Evolutionary conservation across 64 coral and sea anemone genomes (phyloP), one percentile per base, ranked within the genome.

Genomic region (Porites australiensis): DNA sequence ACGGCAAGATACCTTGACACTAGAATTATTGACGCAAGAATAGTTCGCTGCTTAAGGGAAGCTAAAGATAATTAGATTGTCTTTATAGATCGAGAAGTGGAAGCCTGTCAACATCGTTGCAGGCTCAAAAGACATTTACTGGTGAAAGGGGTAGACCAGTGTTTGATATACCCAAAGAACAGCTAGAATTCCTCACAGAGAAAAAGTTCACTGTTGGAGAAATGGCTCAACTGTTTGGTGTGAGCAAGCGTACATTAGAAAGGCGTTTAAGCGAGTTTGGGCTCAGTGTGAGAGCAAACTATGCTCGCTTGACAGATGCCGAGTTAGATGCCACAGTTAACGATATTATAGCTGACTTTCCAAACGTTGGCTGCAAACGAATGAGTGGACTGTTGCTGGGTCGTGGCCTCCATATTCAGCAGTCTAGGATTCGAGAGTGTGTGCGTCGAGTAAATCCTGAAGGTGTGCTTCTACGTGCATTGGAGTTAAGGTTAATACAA

Each of bases 181-280:
- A 90, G 77, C n/a, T 90, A 59, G 22, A 90, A 68, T 90, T 90
- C 53, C 51, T 90, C 20, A 58, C 77, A 61, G 87, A 79, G 75
- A 77, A 77, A 77, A 13, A 62, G 54, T 89, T 89, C 19, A 78
- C 58, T 66, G 47, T n/a, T 90, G 54, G 47, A 15, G 89, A 90
- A 78, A 82, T 82, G 19, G 89, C 89, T 86, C 65, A 44, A 65
- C 50, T 86, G 72, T 77, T 92, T 77, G 81, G 90, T 50, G 72
- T 86, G 45, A 77, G 21, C 62, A 79, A 86, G 50, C 74, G 68
- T 58, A 83, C 89, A 47, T 23, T 91, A 18, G 59, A 83, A 70
- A 20, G 23, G 68, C 80, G 72, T 85, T 43, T 92, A 74, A 19
- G 81, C 58, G 70, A 92, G 60, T 92, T 75, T 74, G 81, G 73